Conservation (phyloP, 2,888 invertebrate genomes). For the Trissolcus brochymenae region DNA sequence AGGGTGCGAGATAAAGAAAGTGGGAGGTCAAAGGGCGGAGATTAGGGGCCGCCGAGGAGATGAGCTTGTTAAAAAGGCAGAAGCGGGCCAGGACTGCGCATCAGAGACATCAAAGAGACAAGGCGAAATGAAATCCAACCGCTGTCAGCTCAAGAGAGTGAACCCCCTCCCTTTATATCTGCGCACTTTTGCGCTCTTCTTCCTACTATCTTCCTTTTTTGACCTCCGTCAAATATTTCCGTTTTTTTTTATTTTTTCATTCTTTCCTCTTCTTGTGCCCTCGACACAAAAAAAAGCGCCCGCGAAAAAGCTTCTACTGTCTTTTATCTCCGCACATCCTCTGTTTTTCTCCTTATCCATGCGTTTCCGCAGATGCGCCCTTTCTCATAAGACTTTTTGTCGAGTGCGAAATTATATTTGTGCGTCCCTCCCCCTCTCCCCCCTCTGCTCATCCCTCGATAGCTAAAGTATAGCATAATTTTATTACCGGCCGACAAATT, state of each 20-base stretch:
- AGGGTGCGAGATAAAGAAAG: conserved; percentile 62
- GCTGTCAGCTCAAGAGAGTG: conserved; percentile 63
- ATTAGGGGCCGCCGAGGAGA: conserved; percentile 76
- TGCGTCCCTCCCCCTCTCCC: not conserved
- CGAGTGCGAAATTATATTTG: conserved; percentile 26
- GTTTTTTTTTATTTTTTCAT: conserved; percentile 31
- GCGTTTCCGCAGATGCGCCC: conserved; percentile 38
- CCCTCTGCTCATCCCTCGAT: not conserved
- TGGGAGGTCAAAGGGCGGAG: conserved; percentile 72
- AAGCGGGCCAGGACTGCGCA: conserved; percentile 77
- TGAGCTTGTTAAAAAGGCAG: conserved; percentile 78
- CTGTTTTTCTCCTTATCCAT: conserved; percentile 57
- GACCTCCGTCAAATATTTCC: conserved; percentile 32
- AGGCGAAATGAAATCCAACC: conserved; percentile 77
- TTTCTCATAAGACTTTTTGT: conserved; percentile 43
- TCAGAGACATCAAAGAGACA: conserved; percentile 77
- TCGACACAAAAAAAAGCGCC: conserved; percentile 33
- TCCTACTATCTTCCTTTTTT: conserved; percentile 38
- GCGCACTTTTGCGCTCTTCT: conserved; percentile 41
- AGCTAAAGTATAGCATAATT: conserved; percentile 47
- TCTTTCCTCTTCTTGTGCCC: conserved; percentile 42
- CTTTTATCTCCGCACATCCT: conserved; percentile 46
- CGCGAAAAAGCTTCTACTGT: conserved; percentile 45
- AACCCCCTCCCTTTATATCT: conserved; percentile 54
- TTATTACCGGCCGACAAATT: conserved; percentile 22